These are phyloP conservation scores for Molossus molossus DNA, from an alignment of 2,797 vertebrate species.

Conservation along the genomic window DNA sequence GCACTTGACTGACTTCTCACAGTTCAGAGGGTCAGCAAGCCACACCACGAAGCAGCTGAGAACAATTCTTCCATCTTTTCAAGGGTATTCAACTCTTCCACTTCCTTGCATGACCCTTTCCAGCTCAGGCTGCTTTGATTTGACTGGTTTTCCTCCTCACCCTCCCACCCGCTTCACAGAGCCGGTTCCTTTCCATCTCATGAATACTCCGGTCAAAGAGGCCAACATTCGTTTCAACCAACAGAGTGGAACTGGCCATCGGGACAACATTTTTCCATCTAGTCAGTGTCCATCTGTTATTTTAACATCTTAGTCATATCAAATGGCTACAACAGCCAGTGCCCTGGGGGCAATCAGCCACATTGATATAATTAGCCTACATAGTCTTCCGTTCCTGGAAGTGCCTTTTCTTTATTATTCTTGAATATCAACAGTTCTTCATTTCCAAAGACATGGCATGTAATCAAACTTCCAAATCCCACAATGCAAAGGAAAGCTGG, in stretches of 20 bases:
- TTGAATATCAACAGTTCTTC: constrained; percentile 62
- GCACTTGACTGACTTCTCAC: background rate
- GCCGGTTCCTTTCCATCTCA: constrained; percentile 50
- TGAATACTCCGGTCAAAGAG: constrained; percentile 18
- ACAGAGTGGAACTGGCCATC: constrained; percentile 32
- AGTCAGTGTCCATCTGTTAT: constrained; percentile 70
- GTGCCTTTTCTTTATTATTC: constrained; percentile 57
- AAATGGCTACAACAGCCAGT: background rate
- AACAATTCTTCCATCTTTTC: background rate
- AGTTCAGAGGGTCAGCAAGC: background rate
- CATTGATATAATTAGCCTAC: constrained; percentile 66
- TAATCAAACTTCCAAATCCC: constrained; percentile 68
- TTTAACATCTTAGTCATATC: constrained; percentile 67
- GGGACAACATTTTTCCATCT: constrained; percentile 57
- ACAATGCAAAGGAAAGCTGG: constrained; percentile 34
- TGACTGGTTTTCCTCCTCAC: background rate
- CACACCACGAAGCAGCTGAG: background rate
- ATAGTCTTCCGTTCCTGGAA: constrained; percentile 71
- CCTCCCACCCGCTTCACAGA: constrained; percentile 48
- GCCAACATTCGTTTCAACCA: constrained; percentile 59
- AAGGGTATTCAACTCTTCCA: background rate
- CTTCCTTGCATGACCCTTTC: constrained; percentile 35
- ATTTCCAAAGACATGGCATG: constrained; percentile 62
- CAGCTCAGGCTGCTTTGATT: background rate
- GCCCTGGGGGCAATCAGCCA: background rate